A percentile compares a stretch with the other conserved stretches of the same genome.
phyloP scores from a whole-genome alignment of 2,888 invertebrate genomes.

The Troides oblongomaculatus region DNA sequence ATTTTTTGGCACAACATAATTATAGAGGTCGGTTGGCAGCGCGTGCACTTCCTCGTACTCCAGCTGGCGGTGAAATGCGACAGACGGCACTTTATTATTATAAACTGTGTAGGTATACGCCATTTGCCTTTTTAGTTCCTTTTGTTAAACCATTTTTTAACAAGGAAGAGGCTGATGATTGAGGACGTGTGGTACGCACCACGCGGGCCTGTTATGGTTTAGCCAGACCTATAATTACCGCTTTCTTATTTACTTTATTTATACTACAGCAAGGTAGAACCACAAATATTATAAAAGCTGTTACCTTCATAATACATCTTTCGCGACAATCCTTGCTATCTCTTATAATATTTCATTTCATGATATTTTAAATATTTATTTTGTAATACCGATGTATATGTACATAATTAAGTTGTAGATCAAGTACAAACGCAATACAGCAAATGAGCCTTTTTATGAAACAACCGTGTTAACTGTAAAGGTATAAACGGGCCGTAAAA shows the following conservation, averaged over 20 bases:
- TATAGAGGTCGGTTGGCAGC: conserved; percentile 49
- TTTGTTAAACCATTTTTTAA: conserved; percentile 58
- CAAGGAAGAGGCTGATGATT: conserved; percentile 37
- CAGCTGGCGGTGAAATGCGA: conserved; percentile 70
- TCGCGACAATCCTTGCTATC: too few species aligned
- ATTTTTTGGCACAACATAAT: conserved; percentile 64
- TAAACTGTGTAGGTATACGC: conserved; percentile 60
- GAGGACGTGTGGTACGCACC: conserved; percentile 46
- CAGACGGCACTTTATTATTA: conserved; percentile 63
- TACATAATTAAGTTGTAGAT: too few species aligned
- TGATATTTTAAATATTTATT: too few species aligned
- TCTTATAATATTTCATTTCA: too few species aligned
- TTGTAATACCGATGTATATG: too few species aligned
- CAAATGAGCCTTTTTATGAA: too few species aligned
- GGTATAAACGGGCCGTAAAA: too few species aligned
- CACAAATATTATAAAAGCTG: neutral
- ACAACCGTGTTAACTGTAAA: too few species aligned
- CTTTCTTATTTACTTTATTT: conserved; percentile 17
- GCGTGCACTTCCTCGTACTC: conserved; percentile 61
- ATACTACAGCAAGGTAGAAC: neutral
- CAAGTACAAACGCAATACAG: too few species aligned
- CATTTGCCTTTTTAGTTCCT: conserved; percentile 58
- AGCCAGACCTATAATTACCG: conserved; percentile 20
- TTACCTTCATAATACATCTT: too few species aligned
- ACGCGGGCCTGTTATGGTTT: conserved; percentile 36